Base-by-base conservation (phyloP, 2,888 invertebrate species). In the Ganaspis brasiliensis region DNA sequence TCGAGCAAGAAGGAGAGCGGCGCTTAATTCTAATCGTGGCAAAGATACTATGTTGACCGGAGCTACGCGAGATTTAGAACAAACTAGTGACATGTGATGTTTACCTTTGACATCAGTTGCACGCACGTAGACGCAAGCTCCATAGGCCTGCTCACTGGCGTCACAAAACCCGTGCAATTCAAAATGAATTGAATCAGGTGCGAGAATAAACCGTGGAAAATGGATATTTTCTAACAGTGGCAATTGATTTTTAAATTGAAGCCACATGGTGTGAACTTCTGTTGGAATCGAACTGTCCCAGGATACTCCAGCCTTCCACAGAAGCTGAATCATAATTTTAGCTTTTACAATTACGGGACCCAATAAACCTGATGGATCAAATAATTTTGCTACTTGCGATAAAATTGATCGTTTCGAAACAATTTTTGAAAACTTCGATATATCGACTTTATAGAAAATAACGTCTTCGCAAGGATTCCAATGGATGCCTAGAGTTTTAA, bases 1-100 rank as follows among this genome's bases (percentile, higher is more conserved):
- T 6, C 67, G 37, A 9, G 67, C 16, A 3, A 67, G 24, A 0
- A 67, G 14, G 6, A 67, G 40, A 2, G 67, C 40, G 9, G 40
- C 67, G 67, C 67, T 21, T 4, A 67, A n/a, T 19, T 37, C 67
- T 10, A 67, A 4, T 4, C 67, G 67, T n/a, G 67, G 67, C 24
- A 67, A 45, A 4, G 40, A 10, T n/a, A 37, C 0, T 12, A 37
- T 2, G 4, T 37, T 67, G 1, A 67, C 21, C 6, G 67, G 67
- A 12, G 40, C 16, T 1, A 67, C 40, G 21, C 37, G 10, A 19
- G 40, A 67, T 37, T 40, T 67, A 16, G 67, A n/a, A 21, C n/a
- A 67, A 21, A 67, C 14, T 12, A 67, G 10, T 10, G 67, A 45
- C 2, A 14, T 9, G 19, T 19, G 21, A 21, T 37, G 19, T 4